phyloP scores from a whole-genome alignment of 1,140 invertebrate species.

The Orussus abietinus region DNA sequence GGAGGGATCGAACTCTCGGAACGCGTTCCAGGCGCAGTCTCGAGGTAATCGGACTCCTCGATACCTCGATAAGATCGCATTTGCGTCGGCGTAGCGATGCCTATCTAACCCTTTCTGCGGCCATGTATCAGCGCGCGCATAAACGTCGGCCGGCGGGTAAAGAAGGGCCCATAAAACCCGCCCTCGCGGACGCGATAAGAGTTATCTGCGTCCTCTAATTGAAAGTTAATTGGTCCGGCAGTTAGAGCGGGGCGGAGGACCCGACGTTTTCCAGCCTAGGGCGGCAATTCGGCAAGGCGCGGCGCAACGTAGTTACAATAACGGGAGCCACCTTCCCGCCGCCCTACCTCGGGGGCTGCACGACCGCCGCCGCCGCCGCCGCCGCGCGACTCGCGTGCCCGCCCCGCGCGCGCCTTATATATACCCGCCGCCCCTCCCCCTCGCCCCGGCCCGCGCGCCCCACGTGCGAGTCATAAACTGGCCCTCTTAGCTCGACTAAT shows the following conservation, averaged over 20 bases:
- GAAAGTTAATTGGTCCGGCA: constrained; percentile 51
- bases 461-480: constrained; percentile 41
- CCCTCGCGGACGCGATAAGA: constrained; percentile 47
- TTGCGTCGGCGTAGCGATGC: constrained; percentile 25
- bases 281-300: constrained; percentile 41
- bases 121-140: constrained; percentile 45
- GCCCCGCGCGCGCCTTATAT: background rate
- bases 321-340: constrained; percentile 30
- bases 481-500: constrained; percentile 25
- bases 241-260: constrained; percentile 29
- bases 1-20: too few species aligned
- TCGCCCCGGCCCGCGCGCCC: constrained; percentile 23
- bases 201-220: constrained; percentile 48
- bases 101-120: constrained; percentile 42
- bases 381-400: background rate
- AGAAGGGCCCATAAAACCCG: constrained; percentile 38
- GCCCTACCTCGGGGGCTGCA: constrained; percentile 6
- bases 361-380: background rate
- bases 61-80: too few species aligned
- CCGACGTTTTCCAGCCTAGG: constrained; percentile 26
- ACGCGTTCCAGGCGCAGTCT: too few species aligned
- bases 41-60: too few species aligned
- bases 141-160: constrained; percentile 42
- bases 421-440: constrained; percentile 2
- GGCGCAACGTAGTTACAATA: constrained; percentile 30